Evolutionary conservation across 2,888 invertebrate genomes (phyloP), one percentile per base, ranked within the genome.

Genomic region (Gisinianus flammeolus): DNA sequence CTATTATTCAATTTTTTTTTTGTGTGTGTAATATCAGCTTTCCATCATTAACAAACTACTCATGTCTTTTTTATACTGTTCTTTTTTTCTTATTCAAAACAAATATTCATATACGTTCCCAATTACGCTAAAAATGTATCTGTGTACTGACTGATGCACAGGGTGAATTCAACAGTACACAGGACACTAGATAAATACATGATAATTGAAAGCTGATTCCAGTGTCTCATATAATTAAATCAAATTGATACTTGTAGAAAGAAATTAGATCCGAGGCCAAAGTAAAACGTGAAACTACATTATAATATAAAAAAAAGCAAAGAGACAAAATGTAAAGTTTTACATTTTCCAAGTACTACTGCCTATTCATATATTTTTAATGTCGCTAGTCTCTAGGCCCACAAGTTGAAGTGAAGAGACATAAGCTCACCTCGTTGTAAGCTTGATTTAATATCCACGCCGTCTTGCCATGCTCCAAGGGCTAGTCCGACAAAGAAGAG

Each of bases 381-480:
- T 12, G 35, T 8, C 5, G 5, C 35, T 12, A 35, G 12, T 35
- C 6, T 12, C 12, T 12, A 35, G 12, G 5, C 6, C 35, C 12
- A 35, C 35, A 35, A 35, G 12, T 35, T 8, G 12, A 35, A 35
- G 5, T 8, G 35, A 35, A 35, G 35, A 35, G 12, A 35, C 35
- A 5, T 12, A 35, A 35, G 72, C 79, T 78, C 71, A 82, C 82
- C 82, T 79, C 77, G 77, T 76, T 77, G 70, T 69, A 82, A 79
- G 67, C 72, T 69, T 64, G 82, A 82, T 74, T 80, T 80, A 58
- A 80, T 79, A 71, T 79, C 79, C n/a, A 79, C 80, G 70, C 82
- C 82, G 72, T 82, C 80, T 72, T 82, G 82, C 82, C 82, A 82
- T 52, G 80, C 80, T 71, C 82, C 16, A n/a, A 12, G 22, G 54